Evolutionary conservation across 1,140 invertebrate genomes (phyloP), one percentile per base, ranked within the genome.

Genomic region (Drosophila trapezifrons): DNA sequence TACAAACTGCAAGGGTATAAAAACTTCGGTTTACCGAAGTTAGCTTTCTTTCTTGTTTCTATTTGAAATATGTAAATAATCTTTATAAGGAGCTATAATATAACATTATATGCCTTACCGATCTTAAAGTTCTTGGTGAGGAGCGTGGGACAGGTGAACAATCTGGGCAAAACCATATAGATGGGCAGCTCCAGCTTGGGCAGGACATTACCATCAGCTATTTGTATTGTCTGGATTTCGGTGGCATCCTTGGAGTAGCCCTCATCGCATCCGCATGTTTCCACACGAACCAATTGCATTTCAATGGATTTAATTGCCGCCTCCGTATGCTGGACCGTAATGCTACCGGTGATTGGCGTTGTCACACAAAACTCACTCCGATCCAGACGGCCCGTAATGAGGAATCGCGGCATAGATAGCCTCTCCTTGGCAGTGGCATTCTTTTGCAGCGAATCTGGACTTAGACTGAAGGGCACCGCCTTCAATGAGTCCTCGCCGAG

Each of bases 211-310:
- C 98, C 98, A 91, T 98, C 97, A 3, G 97, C 97, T 71, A 99
- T 96, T 94, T 99, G 98, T 92, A 99, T 98, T 92, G 98, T 99
- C 93, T 99, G 98, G 78, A 99, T 98, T 94, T 99, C 98, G 4
- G 98, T 99, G 3, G 97, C 98, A 94, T 99, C 98, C 93, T 95
- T 96, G 5, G 98, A 96, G 93, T 97, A 98, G 45, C 98, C 98
- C 93, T 99, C 98, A 1, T 97, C 96, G 93, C 97, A 98, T 40
- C 98, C 98, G 92, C 98, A 99, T 0, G 98, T 99, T 93, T 99
- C 98, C 3, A 99, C 97, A 49, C 98, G 93, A 1, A 99, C 96
- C 46, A 99, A 93, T 92, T 99, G 98, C 62, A 99, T 92, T 92
- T 99, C 98, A 64, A 99, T 96, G 1, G 97, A 98, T 90, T 98